Percentiles rank a stretch among this genome's conserved stretches.
Evolutionary conservation across 2,797 vertebrate species (phyloP).

Genomic region (Leptoclinus maculatus): DNA sequence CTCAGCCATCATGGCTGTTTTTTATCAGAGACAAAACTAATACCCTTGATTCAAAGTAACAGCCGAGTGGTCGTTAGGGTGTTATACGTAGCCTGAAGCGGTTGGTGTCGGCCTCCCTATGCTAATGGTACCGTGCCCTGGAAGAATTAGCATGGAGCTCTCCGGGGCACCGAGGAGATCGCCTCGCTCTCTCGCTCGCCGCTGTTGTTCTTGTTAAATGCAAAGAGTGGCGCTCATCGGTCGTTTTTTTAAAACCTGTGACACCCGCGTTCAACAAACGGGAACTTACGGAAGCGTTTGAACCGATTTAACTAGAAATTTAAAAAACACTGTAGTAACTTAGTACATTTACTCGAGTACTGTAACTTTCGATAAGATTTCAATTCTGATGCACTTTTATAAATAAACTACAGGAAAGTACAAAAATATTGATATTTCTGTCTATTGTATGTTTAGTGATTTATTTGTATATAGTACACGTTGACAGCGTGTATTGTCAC

Average conservation of each 20-base stretch:
- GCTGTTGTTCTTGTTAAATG: slow-evolving; percentile 74
- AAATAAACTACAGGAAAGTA: neutral
- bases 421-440: neutral
- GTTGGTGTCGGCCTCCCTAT: slow-evolving; percentile 91
- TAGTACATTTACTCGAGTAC: neutral
- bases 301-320: neutral
- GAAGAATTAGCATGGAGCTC: slow-evolving; percentile 94
- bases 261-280: slow-evolving; percentile 21
- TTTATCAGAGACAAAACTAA: slow-evolving; percentile 74
- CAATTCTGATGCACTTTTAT: neutral
- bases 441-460: neutral
- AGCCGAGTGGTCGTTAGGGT: slow-evolving; percentile 92
- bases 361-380: neutral
- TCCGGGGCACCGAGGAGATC: slow-evolving; percentile 88
- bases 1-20: slow-evolving; percentile 86
- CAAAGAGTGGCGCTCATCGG: slow-evolving; percentile 55
- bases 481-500: neutral
- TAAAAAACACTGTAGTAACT: neutral
- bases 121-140: slow-evolving; percentile 93
- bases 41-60: slow-evolving; percentile 80
- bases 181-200: slow-evolving; percentile 88
- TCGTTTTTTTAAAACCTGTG: slow-evolving; percentile 49
- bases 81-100: slow-evolving; percentile 87
- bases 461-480: neutral
- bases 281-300: neutral